Evolutionary conservation across 2,888 invertebrate species (phyloP).

Genomic region (Allophyes oxyacanthae): DNA sequence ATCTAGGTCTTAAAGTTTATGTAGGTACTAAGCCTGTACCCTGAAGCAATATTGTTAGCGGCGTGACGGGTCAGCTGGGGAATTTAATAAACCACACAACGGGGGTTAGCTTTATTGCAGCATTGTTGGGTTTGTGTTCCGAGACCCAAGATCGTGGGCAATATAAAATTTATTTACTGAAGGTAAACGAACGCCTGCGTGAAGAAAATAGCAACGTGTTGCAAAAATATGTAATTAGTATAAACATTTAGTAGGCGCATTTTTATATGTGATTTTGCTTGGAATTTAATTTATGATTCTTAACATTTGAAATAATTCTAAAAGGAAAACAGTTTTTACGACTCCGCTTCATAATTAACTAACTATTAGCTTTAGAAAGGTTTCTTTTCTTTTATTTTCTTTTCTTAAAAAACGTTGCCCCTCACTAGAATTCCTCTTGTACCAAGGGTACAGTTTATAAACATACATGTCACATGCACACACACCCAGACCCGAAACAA

Average conservation of each 20-base stretch:
- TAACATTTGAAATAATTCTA: too few relatives aligned
- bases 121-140: conserved; percentile 12
- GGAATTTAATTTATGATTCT: too few relatives aligned
- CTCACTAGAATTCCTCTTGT: too few relatives aligned
- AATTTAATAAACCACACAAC: conserved; percentile 52
- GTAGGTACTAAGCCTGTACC: neutral
- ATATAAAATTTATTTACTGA: conserved; percentile 12
- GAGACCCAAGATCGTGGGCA: neutral
- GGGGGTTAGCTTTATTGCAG: conserved; percentile 47
- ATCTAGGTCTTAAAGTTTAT: conserved; percentile 12
- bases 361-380: too few relatives aligned
- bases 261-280: too few relatives aligned
- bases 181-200: conserved; percentile 18
- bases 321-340: too few relatives aligned
- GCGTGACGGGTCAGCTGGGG: conserved; percentile 42
- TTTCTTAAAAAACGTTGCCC: too few relatives aligned
- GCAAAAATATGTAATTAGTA: neutral
- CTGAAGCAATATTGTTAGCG: conserved; percentile 40
- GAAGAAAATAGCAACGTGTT: neutral
- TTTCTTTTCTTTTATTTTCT: too few relatives aligned
- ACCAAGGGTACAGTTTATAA: too few relatives aligned
- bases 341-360: too few relatives aligned
- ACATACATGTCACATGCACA: too few relatives aligned
- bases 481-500: too few relatives aligned
- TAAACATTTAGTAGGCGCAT: neutral